Evolutionary conservation across 2,888 invertebrate species (phyloP), one percentile per base, ranked within the genome.

Genomic region (Sabatieria punctata): DNA sequence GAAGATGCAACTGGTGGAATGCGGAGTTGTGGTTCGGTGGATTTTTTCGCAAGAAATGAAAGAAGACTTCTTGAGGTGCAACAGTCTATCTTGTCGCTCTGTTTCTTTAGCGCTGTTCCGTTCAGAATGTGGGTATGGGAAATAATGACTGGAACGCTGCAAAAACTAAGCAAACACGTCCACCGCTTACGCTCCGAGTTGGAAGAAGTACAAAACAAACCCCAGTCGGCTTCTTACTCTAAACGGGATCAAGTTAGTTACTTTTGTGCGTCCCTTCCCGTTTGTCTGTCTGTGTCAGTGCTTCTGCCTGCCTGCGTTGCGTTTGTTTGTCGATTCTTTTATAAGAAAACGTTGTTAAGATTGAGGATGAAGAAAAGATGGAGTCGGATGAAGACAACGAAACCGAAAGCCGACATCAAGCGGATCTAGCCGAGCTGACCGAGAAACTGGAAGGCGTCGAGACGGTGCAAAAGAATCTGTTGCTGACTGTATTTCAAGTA

Each of bases 21-120:
- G 91, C 66, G 84, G 86, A 46, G 84, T 91, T 0, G 91, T 97
- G 15, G 91, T 93, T 41, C 89, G 86, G 56, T 97, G 93, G 93
- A 45, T 62, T 8, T 62, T 62, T 51, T 56, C 55, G 30, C 57
- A 57, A 18, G 58, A 57, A 19, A 55, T 61, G 57, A 59, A 55
- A 47, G 30, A 23, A 6, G 58, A 60, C 39, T 53, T 57, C 38
- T 51, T 59, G 33, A 49, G 59, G 39, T 45, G 18, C n/a, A 6
- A 18, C n/a, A 6, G 38, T 22, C 8, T 22, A n/a, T n/a, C 8
- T 13, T 18, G 11, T 44, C 15, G 13, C 11, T 4, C 21, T 8
- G 15, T 25, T n/a, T n/a, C n/a, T n/a, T 21, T 2, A 35, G 35
- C 33, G 2, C 13, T 4, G 13, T 33, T 23, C 11, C 23, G 50